phyloP scores from a whole-genome alignment of 2,888 invertebrate genomes.

The Eulithis prunata region DNA sequence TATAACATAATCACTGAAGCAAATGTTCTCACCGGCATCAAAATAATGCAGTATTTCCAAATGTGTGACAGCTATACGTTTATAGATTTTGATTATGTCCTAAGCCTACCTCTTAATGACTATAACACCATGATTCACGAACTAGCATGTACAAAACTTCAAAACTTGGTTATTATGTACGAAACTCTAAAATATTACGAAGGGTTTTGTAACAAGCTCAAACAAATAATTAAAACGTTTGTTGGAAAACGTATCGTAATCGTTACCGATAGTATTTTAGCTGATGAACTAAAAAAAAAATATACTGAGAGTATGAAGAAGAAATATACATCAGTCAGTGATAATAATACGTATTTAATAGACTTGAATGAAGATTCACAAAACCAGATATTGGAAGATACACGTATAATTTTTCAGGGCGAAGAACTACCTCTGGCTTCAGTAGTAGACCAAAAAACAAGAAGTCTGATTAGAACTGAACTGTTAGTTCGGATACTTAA shows the following conservation, averaged over 20 bases:
- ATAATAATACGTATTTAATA: constrained; percentile 41
- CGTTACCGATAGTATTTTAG: constrained; percentile 42
- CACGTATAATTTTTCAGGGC: constrained; percentile 48
- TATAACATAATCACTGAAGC: constrained; percentile 47
- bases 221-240: constrained; percentile 41
- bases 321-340: constrained; percentile 35
- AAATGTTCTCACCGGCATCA: constrained; percentile 46
- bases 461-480: constrained; percentile 44
- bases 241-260: constrained; percentile 44
- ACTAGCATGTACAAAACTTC: constrained; percentile 41
- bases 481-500: constrained; percentile 46
- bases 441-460: constrained; percentile 43
- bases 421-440: constrained; percentile 40
- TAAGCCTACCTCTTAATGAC: constrained; percentile 47
- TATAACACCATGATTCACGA: constrained; percentile 49
- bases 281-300: constrained; percentile 31
- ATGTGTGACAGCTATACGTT: constrained; percentile 42
- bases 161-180: constrained; percentile 48
- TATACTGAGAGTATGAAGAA: constrained; percentile 9
- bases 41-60: constrained; percentile 48
- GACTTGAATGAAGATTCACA: constrained; percentile 46
- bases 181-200: constrained; percentile 44
- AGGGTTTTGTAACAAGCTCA: constrained; percentile 44
- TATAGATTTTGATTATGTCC: constrained; percentile 52
- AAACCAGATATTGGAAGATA: constrained; percentile 41